A percentile compares a stretch with the other conserved stretches of the same genome.
These are phyloP conservation scores for Hirtodrosophila histrioides DNA, from an alignment of 2,888 invertebrate species.

Conservation along the genomic window DNA sequence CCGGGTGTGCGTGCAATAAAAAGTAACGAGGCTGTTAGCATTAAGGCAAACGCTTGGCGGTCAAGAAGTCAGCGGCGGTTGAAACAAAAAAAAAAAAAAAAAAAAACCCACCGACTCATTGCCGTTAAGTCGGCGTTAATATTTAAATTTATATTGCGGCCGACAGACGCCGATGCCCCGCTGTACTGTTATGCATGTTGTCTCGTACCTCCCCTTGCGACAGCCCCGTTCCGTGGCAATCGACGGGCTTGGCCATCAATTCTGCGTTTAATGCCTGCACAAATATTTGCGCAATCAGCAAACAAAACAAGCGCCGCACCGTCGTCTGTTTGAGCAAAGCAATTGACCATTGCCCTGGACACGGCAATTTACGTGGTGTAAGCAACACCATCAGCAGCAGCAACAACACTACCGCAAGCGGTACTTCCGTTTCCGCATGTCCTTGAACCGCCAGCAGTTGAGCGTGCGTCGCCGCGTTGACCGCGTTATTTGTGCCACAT, in stretches of 20 bases:
- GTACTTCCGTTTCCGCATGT: slow-evolving; percentile 63
- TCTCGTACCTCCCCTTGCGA: neutral
- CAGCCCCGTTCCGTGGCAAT: neutral
- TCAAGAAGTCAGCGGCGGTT: slow-evolving; percentile 55
- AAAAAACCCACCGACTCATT: slow-evolving; percentile 64
- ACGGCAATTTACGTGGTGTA: slow-evolving; percentile 53
- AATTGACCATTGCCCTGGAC: slow-evolving; percentile 72
- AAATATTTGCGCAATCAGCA: slow-evolving; percentile 81
- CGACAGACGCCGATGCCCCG: slow-evolving; percentile 24
- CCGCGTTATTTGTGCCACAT: slow-evolving; percentile 42
- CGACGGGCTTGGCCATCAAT: slow-evolving; percentile 64
- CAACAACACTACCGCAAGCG: slow-evolving; percentile 52
- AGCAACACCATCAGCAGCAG: slow-evolving; percentile 18
- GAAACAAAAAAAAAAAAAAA: slow-evolving; percentile 39
- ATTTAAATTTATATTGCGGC: slow-evolving; percentile 76
- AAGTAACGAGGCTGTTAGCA: slow-evolving; percentile 80
- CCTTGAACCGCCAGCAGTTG: slow-evolving; percentile 46
- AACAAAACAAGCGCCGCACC: slow-evolving; percentile 68
- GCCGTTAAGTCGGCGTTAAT: slow-evolving; percentile 76
- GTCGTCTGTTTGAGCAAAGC: slow-evolving; percentile 73
- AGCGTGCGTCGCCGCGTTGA: slow-evolving; percentile 18
- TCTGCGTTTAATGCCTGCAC: slow-evolving; percentile 76
- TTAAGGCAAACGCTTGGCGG: slow-evolving; percentile 69
- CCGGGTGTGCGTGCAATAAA: slow-evolving; percentile 75
- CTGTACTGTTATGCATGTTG: neutral